phyloP scores from a whole-genome alignment of 2,888 invertebrate species.

The Amphipoea lucens region DNA sequence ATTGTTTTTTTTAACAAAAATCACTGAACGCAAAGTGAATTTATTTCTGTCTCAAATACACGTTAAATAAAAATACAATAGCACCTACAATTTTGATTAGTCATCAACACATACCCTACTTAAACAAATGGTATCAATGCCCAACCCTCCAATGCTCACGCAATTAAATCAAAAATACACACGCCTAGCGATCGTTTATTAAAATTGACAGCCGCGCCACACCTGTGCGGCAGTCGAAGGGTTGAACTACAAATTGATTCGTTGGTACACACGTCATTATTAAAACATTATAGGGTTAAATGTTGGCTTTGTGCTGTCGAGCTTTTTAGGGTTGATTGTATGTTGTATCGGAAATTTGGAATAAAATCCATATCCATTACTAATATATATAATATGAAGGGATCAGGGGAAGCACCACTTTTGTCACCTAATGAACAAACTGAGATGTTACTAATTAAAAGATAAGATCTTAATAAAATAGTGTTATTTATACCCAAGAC shows the following conservation, averaged over 20 bases:
- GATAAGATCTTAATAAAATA: too few species aligned
- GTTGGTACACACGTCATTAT: slow-evolving; percentile 71
- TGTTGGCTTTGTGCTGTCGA: slow-evolving; percentile 45
- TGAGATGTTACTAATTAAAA: too few species aligned
- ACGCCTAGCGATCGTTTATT: slow-evolving; percentile 73
- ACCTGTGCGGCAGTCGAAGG: slow-evolving; percentile 70
- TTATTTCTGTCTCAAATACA: not conserved
- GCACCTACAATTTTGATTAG: slow-evolving; percentile 9
- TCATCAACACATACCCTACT: slow-evolving; percentile 36
- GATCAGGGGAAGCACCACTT: too few species aligned
- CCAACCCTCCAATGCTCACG: slow-evolving; percentile 61
- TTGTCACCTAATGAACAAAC: too few species aligned
- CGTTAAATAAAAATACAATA: not conserved
- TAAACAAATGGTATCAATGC: slow-evolving; percentile 49
- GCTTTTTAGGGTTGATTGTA: slow-evolving; percentile 36
- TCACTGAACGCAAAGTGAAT: not conserved
- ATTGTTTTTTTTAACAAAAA: not conserved
- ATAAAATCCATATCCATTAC: too few species aligned
- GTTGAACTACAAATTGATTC: slow-evolving; percentile 79
- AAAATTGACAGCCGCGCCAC: slow-evolving; percentile 75
- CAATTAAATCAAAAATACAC: slow-evolving; percentile 69
- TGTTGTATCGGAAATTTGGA: not conserved
- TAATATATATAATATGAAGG: too few species aligned
- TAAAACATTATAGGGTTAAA: slow-evolving; percentile 66
- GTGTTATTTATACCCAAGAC: too few species aligned